Conservation (phyloP, 2,113 vertebrate species). For the Holacanthus passer region DNA sequence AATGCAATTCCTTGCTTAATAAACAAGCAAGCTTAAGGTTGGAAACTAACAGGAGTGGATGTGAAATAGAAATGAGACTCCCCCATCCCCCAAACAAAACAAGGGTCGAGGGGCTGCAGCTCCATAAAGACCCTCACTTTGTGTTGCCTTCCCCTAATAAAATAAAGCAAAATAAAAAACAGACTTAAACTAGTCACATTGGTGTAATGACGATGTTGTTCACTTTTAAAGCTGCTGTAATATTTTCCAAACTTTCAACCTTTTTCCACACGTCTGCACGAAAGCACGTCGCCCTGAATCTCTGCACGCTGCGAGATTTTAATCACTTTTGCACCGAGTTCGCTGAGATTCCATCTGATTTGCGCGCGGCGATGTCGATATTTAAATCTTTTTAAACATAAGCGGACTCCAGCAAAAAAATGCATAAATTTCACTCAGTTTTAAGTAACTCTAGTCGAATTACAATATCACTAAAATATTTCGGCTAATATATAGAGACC, state of each 20-base stretch:
- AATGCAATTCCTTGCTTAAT: background rate
- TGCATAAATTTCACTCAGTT: too few species aligned
- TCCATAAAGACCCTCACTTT: conserved; percentile 1
- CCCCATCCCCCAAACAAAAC: conserved; percentile 94
- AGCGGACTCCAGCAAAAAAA: background rate
- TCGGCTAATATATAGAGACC: background rate
- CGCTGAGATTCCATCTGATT: background rate
- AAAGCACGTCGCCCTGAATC: background rate
- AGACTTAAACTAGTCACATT: background rate
- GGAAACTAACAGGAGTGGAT: conserved; percentile 7
- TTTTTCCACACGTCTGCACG: background rate
- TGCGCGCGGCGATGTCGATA: too few species aligned
- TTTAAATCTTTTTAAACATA: background rate
- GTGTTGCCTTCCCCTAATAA: background rate
- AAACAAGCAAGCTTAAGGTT: background rate
- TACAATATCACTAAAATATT: background rate
- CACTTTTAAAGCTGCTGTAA: conserved; percentile 1
- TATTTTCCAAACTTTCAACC: conserved; percentile 10
- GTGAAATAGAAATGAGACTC: conserved; percentile 36
- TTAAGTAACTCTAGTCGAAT: background rate
- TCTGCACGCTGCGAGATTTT: background rate
- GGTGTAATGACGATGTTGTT: background rate
- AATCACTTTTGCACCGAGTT: background rate
- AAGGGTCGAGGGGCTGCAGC: conserved; percentile 60
- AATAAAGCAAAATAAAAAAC: background rate